Evolutionary conservation across 2,888 invertebrate genomes (phyloP).

Genomic region (Dynastes grantii): DNA sequence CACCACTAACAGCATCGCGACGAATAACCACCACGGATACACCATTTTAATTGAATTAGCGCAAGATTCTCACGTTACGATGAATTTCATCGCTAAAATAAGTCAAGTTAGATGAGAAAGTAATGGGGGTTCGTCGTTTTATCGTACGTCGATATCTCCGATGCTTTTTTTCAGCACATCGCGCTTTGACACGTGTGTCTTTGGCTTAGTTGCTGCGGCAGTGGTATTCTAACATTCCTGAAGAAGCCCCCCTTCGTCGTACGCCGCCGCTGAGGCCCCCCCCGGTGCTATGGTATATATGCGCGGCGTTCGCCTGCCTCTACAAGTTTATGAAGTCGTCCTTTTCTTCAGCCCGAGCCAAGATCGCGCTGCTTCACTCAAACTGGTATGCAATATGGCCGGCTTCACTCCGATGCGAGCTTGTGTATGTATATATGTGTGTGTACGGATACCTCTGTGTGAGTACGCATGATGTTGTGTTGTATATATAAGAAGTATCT

Average conservation of each 20-base stretch:
- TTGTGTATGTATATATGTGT: not conserved
- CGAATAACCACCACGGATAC: conserved; percentile 60
- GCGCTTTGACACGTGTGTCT: conserved; percentile 65
- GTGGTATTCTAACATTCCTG: conserved; percentile 70
- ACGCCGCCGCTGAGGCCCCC: conserved; percentile 59
- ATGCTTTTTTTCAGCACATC: conserved; percentile 39
- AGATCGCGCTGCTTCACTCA: conserved; percentile 62
- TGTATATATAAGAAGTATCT: not conserved
- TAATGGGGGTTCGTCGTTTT: conserved; percentile 40
- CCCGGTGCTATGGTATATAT: not conserved
- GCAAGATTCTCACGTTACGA: not conserved
- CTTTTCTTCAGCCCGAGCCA: conserved; percentile 59
- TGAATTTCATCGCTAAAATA: no score
- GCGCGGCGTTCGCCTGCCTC: conserved; percentile 61
- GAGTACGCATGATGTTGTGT: not conserved
- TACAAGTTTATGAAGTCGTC: conserved; percentile 67
- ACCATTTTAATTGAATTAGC: not conserved
- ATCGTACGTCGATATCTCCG: conserved; percentile 38
- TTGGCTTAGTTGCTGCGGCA: conserved; percentile 58
- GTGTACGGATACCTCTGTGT: not conserved
- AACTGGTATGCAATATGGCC: conserved; percentile 72
- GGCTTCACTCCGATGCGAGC: conserved; percentile 58
- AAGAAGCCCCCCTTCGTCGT: conserved; percentile 63
- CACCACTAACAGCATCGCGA: conserved; percentile 62
- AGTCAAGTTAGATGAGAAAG: not conserved